phyloP scores from a whole-genome alignment of 53 echinoderm and acorn worm genomes.

The Crossaster papposus region DNA sequence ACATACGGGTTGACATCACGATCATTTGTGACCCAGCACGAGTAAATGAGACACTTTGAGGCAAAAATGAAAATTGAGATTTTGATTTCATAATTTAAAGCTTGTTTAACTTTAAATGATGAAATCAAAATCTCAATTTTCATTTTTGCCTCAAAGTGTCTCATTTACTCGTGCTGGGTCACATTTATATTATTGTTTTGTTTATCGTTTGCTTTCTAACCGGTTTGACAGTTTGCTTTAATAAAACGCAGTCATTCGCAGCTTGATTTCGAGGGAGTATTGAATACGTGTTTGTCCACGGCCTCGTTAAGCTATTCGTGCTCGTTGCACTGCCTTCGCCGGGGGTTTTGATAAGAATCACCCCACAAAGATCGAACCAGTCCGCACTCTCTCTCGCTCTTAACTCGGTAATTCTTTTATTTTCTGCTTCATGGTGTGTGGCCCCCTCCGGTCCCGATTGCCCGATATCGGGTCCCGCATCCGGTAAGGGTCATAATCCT shows the following conservation, averaged over 20 bases:
- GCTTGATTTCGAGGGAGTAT: neutral
- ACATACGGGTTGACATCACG: too few species aligned
- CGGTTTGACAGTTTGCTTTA: neutral
- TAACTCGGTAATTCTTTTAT: slow-evolving; percentile 3
- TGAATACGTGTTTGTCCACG: neutral
- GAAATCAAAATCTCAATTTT: too few species aligned
- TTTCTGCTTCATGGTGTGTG: neutral
- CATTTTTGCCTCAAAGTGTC: too few species aligned
- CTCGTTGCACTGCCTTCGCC: neutral
- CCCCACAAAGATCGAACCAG: neutral
- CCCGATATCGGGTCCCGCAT: neutral
- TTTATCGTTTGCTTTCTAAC: neutral
- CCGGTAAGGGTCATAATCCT: slow-evolving; percentile 10
- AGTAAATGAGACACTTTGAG: too few species aligned
- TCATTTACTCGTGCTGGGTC: too few species aligned
- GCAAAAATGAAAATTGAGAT: too few species aligned
- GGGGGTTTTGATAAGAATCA: slow-evolving; percentile 8
- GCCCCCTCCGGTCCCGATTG: slow-evolving; percentile 13
- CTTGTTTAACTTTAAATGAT: too few species aligned
- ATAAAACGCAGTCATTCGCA: neutral
- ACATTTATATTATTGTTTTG: too few species aligned
- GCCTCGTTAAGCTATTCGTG: neutral
- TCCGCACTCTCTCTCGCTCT: neutral
- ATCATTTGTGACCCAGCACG: too few species aligned
- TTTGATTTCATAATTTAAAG: too few species aligned